These are phyloP conservation scores for Osmoderma eremita DNA, from an alignment of 2,888 invertebrate species.

Conservation along the genomic window DNA sequence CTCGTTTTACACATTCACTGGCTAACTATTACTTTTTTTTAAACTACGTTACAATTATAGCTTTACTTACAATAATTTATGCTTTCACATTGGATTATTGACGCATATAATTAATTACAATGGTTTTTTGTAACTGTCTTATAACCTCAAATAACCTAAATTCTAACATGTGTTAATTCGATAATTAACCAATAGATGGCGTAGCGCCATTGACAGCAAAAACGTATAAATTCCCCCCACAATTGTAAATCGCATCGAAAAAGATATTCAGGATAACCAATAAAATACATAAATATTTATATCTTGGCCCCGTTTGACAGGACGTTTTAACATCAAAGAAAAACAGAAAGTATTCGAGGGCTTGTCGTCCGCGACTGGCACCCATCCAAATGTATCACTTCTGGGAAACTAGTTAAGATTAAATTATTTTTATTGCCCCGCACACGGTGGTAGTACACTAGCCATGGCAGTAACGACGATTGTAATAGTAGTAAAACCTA, in stretches of 20 bases:
- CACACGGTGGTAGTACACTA: constrained; percentile 6
- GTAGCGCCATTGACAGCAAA: no score
- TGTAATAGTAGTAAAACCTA: constrained; percentile 16
- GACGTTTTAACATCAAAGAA: constrained; percentile 22
- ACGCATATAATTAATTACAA: no score
- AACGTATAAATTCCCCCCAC: no score
- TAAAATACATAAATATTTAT: constrained; percentile 23
- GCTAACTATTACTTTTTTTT: no score
- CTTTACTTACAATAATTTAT: no score
- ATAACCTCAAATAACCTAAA: no score
- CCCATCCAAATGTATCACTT: constrained; percentile 20
- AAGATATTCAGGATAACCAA: neutral
- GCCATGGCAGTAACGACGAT: constrained; percentile 3
- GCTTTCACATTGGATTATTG: no score
- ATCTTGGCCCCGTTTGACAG: constrained; percentile 1
- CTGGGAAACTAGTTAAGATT: constrained; percentile 26
- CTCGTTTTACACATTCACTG: no score
- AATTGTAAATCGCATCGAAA: neutral
- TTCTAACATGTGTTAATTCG: no score
- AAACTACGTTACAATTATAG: no score
- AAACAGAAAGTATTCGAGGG: constrained; percentile 1
- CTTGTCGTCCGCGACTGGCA: constrained; percentile 16
- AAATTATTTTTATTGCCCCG: constrained; percentile 31
- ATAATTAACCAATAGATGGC: no score
- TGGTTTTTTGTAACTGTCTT: no score